These are phyloP conservation scores for Numenius arquata DNA, from an alignment of 2,113 vertebrate genomes.

Conservation along the genomic window DNA sequence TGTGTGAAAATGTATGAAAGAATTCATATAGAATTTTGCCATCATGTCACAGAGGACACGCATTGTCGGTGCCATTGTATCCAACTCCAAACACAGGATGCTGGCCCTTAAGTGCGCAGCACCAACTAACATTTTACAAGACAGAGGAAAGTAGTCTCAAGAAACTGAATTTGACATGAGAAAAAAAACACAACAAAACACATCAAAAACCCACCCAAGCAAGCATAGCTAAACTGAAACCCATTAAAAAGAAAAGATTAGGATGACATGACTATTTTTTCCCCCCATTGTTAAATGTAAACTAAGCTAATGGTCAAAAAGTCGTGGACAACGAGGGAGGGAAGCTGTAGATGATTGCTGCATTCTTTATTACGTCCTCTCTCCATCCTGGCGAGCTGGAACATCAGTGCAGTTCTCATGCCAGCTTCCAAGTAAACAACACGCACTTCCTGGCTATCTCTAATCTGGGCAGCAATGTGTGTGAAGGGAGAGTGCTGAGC, in stretches of 20 bases:
- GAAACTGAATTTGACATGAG: neutral
- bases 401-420: conserved; percentile 34
- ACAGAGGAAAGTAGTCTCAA: neutral
- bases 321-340: neutral
- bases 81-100: conserved; percentile 43
- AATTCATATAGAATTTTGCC: conserved; percentile 5
- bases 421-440: conserved; percentile 60
- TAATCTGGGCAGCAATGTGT: conserved; percentile 58
- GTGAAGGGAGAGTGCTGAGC: conserved; percentile 26
- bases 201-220: neutral
- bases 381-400: neutral
- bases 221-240: neutral
- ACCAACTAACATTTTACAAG: neutral
- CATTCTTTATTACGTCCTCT: conserved; percentile 8
- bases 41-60: neutral
- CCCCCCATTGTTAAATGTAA: conserved; percentile 48
- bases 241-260: conserved; percentile 18
- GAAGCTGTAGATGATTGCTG: neutral
- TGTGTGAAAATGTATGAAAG: neutral
- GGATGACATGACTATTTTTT: conserved; percentile 29
- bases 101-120: neutral
- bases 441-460: conserved; percentile 66
- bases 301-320: conserved; percentile 39
- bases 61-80: conserved; percentile 12
- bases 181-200: neutral